These are phyloP conservation scores for Drosophila willistoni DNA, from an alignment of 1,140 invertebrate genomes.

Conservation along the genomic window DNA sequence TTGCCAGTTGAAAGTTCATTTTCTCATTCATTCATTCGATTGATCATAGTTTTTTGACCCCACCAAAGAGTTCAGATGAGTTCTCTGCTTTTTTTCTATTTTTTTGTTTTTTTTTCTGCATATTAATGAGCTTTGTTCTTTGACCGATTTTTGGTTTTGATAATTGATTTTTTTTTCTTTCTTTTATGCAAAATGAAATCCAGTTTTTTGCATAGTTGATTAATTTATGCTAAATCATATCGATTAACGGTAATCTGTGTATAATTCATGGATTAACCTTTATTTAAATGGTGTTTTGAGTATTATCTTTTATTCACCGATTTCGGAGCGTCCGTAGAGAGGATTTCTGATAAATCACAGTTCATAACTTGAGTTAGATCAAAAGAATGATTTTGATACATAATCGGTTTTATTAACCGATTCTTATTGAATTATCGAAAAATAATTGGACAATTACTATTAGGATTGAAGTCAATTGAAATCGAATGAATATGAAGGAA, in stretches of 20 bases:
- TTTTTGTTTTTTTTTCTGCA: slow-evolving; percentile 22
- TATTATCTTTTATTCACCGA: no score
- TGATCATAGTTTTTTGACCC: slow-evolving; percentile 43
- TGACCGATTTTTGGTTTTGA: slow-evolving; percentile 56
- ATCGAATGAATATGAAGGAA: no score
- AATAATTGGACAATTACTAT: no score
- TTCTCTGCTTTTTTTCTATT: background rate
- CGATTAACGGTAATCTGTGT: slow-evolving; percentile 12
- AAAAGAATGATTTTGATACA: no score
- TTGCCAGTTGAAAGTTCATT: slow-evolving; percentile 9
- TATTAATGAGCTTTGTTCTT: slow-evolving; percentile 55
- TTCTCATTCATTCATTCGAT: slow-evolving; percentile 10
- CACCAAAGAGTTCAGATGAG: slow-evolving; percentile 3
- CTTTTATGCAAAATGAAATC: background rate
- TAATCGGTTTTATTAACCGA: no score
- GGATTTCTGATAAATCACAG: no score
- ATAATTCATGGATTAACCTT: slow-evolving; percentile 7
- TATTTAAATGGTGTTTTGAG: background rate
- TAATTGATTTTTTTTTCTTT: background rate
- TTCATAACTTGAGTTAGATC: no score
- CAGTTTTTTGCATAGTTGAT: slow-evolving; percentile 30
- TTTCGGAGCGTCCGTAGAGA: no score
- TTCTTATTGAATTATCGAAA: no score
- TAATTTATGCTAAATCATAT: slow-evolving; percentile 9
- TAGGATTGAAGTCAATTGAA: no score